Conservation (phyloP, 1,140 invertebrate genomes). For the Teleopsis dalmanni region DNA sequence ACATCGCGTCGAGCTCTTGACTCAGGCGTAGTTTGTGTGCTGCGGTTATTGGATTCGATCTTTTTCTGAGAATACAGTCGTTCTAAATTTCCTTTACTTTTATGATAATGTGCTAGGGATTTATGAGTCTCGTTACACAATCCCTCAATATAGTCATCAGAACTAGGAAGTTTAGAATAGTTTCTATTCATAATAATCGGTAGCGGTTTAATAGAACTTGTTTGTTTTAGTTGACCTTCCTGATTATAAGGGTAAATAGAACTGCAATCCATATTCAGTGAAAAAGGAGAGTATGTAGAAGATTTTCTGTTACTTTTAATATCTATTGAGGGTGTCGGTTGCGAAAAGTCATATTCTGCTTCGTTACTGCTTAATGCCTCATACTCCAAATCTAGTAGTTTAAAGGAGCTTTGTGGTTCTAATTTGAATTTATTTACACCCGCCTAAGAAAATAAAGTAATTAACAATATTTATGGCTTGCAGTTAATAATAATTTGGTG, state of each 20-base stretch:
- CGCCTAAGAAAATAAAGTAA: neutral
- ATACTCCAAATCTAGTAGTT: neutral
- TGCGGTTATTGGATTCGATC: conserved; percentile 27
- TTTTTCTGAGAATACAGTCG: too few species aligned
- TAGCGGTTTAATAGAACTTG: conserved; percentile 8
- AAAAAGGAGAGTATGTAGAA: neutral
- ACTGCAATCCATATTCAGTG: neutral
- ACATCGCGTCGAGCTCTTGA: conserved; percentile 24
- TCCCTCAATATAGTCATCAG: conserved; percentile 24
- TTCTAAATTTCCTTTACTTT: conserved; percentile 36
- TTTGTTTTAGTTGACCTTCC: conserved; percentile 14
- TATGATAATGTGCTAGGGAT: conserved; percentile 29
- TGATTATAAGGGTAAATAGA: neutral
- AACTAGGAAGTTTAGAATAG: conserved; percentile 19
- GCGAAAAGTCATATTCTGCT: too few species aligned
- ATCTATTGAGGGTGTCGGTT: too few species aligned
- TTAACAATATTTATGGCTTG: conserved; percentile 1
- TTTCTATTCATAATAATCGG: conserved; percentile 24
- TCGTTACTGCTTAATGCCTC: too few species aligned
- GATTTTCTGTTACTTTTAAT: neutral
- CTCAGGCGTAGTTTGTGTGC: conserved; percentile 31
- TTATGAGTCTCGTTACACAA: conserved; percentile 31
- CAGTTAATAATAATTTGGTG: conserved; percentile 31
- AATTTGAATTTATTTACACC: neutral
- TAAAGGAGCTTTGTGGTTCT: neutral